These are phyloP conservation scores for Sitophilus oryzae DNA, from an alignment of 1,140 invertebrate genomes.

Conservation along the genomic window DNA sequence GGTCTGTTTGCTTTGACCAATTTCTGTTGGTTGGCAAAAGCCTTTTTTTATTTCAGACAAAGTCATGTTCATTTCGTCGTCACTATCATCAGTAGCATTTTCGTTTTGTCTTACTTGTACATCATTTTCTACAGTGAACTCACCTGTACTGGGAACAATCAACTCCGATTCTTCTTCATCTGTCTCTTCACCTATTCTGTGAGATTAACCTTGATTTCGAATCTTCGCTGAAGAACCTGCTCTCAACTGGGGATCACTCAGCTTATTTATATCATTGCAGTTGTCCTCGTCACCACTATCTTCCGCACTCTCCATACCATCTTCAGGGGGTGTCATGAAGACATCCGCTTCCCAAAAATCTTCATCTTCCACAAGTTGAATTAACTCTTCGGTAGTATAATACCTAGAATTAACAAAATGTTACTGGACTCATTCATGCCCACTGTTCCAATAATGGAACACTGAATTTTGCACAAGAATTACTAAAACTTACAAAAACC, in stretches of 20 bases:
- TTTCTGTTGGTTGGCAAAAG: too few relatives aligned
- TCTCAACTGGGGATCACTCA: slow-evolving; percentile 17
- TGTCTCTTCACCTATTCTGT: slow-evolving; percentile 14
- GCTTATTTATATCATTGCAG: slow-evolving; percentile 17
- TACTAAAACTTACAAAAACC: too few relatives aligned
- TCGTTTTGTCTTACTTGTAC: too few relatives aligned
- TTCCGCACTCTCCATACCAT: slow-evolving; percentile 12
- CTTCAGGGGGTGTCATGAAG: slow-evolving; percentile 17
- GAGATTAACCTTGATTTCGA: slow-evolving; percentile 1
- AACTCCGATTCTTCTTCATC: slow-evolving; percentile 11
- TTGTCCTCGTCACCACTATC: slow-evolving; percentile 22
- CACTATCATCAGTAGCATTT: too few relatives aligned
- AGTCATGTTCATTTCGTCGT: too few relatives aligned
- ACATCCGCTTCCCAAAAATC: slow-evolving; percentile 21
- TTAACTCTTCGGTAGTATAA: slow-evolving; percentile 17
- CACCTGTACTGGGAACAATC: too few relatives aligned
- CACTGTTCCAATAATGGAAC: slow-evolving; percentile 20
- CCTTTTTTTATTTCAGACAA: too few relatives aligned
- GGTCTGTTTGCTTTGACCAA: too few relatives aligned
- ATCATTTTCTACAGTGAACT: too few relatives aligned
- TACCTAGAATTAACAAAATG: slow-evolving; percentile 18
- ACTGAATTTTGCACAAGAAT: too few relatives aligned
- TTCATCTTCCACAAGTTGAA: slow-evolving; percentile 17
- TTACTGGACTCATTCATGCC: not conserved
- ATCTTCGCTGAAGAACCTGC: not conserved